Evolutionary conservation across 1,140 invertebrate species (phyloP), one percentile per base, ranked within the genome.

Genomic region (Diprion similis): DNA sequence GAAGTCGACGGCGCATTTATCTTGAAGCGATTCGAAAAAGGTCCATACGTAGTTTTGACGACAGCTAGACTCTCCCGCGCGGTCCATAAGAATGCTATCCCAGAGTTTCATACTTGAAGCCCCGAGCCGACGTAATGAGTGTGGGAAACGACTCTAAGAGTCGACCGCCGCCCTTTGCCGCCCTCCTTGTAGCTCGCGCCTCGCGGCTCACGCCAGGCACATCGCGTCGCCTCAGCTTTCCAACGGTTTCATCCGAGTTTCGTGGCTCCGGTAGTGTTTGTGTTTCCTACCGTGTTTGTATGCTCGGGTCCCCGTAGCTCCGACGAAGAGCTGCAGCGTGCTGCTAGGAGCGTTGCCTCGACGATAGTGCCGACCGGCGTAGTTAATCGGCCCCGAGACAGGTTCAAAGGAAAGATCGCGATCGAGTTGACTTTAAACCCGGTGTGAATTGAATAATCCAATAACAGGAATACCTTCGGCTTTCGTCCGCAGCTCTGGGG

Each of bases 261-360:
- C 18, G 18, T 68, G 17, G 15, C 66, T 70, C 46, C 46, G 69
- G 46, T 70, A 70, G 18, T 70, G 69, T 70, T 70, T 70, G 69
- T 48, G 37, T 70, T 48, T 70, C 69, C 46, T 70, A 70, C 69
- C 46, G 19, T 46, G 69, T 70, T 70, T 70, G 37, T 70, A 70
- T 47, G 69, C 37, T 15, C 46, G n/a, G n/a, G 69, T 59, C 51
- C 51, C n/a, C 51, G 51, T 59, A 59, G 51, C 24, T 37, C 24
- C 24, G 24, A 37, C 24, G 24, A 37, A 37, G 24, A 37, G 24
- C 24, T 37, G 24, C 24, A 37, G 24, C 24, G 24, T 6, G 6
- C 24, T 37, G 24, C 24, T 37, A 37, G 24, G 24, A 37, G 24
- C 24, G 24, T 37, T 37, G 24, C 24, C 24, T 37, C 24, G 24